Evolutionary conservation across 2,888 invertebrate species (phyloP), one percentile per base, ranked within the genome.

Genomic region (Lochmaea crataegi): DNA sequence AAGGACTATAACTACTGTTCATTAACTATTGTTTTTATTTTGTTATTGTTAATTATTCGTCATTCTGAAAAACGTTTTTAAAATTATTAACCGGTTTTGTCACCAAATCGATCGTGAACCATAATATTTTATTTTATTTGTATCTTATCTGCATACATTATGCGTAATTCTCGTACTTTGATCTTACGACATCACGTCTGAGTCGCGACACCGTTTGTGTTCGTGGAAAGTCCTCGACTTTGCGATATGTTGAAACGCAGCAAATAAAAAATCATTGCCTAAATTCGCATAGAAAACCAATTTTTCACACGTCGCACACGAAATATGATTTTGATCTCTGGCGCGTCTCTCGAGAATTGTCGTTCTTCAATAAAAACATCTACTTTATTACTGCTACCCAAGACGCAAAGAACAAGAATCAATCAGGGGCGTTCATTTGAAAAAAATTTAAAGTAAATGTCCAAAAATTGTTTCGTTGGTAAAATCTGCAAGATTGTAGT

Each of bases 311-410:
- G 85, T 85, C 85, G 83, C 80, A 80, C 79, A 77, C 83, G 80
- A 85, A 85, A 85, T 85, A 84, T 84, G 84, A 84, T 84, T 84
- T 84, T 85, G 84, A 85, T 85, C 85, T 84, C 80, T 79, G 77
- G 80, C 74, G 79, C 81, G 80, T 83, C 83, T 81, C 84, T 68
- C 45, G 83, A 80, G 84, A 82, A 80, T 81, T 83, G 83, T 83
- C 83, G 53, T 45, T 56, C 70, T 83, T 82, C 84, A 84, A 85
- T 84, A 84, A 84, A 85, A 85, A 84, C 84, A 84, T 84, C 82
- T 81, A 84, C 82, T 84, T 84, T 85, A 85, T 85, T 84, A 84
- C 83, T 78, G 83, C 81, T 83, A 84, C 83, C 42, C 38, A 18
- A 63, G 42, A 42, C n/a, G n/a, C 26, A 53, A 65, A 64, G 57